These are phyloP conservation scores for Peromyscus californicus DNA, from an alignment of 2,113 vertebrate genomes.

Conservation along the genomic window DNA sequence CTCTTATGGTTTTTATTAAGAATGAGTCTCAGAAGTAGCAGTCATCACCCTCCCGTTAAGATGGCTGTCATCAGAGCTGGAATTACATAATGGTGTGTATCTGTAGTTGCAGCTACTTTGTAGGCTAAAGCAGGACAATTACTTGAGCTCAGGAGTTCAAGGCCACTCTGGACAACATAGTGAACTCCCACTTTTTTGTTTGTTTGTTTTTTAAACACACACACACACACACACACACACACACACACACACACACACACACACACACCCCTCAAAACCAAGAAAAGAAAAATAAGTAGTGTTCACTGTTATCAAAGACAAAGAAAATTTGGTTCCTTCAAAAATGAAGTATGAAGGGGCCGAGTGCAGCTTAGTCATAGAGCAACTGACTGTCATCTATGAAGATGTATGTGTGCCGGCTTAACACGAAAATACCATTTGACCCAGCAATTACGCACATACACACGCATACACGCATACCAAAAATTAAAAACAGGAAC, in stretches of 20 bases:
- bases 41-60: neutral
- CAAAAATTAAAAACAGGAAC: neutral
- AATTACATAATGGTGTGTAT: neutral
- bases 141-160: neutral
- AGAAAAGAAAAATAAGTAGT: neutral
- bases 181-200: neutral
- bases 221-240: neutral
- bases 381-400: neutral
- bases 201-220: neutral
- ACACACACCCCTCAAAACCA: neutral
- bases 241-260: neutral
- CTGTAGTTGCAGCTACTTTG: neutral
- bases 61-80: neutral
- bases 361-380: neutral
- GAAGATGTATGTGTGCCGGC: neutral
- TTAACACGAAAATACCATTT: neutral
- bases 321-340: neutral
- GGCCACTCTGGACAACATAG: neutral
- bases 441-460: neutral
- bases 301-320: neutral
- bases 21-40: neutral
- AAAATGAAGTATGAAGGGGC: neutral
- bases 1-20: neutral
- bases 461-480: neutral
- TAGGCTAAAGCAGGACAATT: neutral